These are phyloP conservation scores for Podarcis cretensis DNA, from an alignment of 2,113 vertebrate species.

Conservation along the genomic window DNA sequence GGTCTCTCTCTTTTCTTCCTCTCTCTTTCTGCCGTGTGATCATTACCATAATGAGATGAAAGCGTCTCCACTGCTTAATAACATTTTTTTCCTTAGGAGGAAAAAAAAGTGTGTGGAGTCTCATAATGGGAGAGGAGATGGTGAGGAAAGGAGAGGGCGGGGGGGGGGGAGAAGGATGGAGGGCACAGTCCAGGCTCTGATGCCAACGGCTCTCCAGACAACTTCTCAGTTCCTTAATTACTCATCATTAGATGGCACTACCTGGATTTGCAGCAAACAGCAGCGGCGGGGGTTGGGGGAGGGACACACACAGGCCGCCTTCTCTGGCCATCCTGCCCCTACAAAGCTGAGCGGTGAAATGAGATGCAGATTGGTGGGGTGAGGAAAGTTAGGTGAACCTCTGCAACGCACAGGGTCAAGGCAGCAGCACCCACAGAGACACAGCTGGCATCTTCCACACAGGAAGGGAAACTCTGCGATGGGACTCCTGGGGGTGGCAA, in stretches of 20 bases:
- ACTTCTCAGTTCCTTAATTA: neutral
- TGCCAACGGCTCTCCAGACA: conserved; percentile 9
- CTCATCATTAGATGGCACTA: neutral
- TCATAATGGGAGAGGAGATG: conserved; percentile 3
- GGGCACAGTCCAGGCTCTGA: neutral
- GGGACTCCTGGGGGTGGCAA: no score
- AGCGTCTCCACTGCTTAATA: conserved; percentile 75
- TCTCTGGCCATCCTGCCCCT: no score
- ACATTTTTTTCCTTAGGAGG: conserved; percentile 50
- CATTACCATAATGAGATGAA: conserved; percentile 85
- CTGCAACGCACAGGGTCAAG: no score
- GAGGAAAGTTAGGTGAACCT: conserved; percentile 5
- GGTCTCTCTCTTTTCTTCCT: conserved; percentile 26
- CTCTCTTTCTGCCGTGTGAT: conserved; percentile 46
- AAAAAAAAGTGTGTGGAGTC: neutral
- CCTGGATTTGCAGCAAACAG: neutral
- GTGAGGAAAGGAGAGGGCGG: neutral
- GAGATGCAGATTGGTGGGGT: conserved; percentile 4
- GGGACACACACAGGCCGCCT: no score
- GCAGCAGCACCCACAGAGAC: no score
- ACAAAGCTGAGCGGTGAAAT: neutral
- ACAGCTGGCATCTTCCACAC: no score
- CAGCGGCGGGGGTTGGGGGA: no score
- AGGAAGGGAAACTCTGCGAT: no score
- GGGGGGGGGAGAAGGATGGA: no score